Percentiles rank a stretch among this genome's conserved stretches.
Conservation (phyloP, 2,113 vertebrate species). For the Oenanthe melanoleuca region DNA sequence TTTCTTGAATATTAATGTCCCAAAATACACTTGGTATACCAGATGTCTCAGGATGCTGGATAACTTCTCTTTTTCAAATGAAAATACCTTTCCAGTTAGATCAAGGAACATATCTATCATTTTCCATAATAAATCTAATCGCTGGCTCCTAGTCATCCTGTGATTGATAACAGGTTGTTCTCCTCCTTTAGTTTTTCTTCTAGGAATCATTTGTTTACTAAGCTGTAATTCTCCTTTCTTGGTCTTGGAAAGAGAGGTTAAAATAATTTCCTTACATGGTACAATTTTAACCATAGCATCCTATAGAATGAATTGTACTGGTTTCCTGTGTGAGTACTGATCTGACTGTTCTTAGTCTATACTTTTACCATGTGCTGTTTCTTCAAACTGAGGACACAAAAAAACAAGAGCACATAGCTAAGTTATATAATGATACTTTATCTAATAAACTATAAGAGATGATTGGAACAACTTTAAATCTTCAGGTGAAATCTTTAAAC, state of each 20-base stretch:
- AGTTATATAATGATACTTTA: background rate
- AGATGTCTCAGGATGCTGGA: background rate
- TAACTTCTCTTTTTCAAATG: background rate
- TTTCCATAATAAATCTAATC: background rate
- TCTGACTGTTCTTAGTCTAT: background rate
- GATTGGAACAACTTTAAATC: background rate
- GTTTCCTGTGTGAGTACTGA: background rate
- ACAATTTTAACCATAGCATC: background rate
- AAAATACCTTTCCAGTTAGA: background rate
- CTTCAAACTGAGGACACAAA: background rate
- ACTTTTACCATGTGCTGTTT: background rate
- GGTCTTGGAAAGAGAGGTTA: background rate
- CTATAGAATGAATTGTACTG: background rate
- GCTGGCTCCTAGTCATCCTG: background rate
- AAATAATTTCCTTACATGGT: background rate
- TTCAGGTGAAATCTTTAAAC: background rate
- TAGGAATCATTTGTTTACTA: background rate
- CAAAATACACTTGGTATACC: background rate
- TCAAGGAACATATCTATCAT: background rate
- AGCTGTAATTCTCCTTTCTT: background rate
- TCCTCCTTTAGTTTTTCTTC: background rate
- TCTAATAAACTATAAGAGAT: background rate
- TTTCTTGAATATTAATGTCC: background rate
- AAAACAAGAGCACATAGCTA: background rate
- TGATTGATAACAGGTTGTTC: slow-evolving; percentile 13